Evolutionary conservation across 2,888 invertebrate species (phyloP), one percentile per base, ranked within the genome.

Genomic region (Cryptosula pallasiana): DNA sequence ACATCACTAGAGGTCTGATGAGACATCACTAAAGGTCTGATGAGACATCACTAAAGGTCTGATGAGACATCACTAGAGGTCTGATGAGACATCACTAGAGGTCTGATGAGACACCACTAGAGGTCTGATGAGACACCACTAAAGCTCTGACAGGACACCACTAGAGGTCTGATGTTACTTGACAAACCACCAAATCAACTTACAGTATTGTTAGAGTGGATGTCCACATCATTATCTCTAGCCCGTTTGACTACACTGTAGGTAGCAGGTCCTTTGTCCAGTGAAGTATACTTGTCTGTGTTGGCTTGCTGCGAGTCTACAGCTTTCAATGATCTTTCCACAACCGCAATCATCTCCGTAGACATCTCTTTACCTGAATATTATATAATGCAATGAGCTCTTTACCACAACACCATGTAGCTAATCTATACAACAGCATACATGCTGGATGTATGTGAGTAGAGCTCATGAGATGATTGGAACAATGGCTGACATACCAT

Each of bases 171-270:
- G n/a, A n/a, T n/a, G n/a, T n/a, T n/a, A n/a, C n/a, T n/a, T n/a
- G n/a, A n/a, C n/a, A n/a, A n/a, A n/a, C n/a, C n/a, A 13, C 45
- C 45, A 13, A 20, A 45, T 20, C 16, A 32, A 69, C 73, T 72
- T 74, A 85, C 85, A 79, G 81, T 82, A 78, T 83, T 82, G 78
- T 87, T 81, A 29, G 86, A 84, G 74, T 87, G 87, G 5, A 86
- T 78, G 1, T 84, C 84, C 79, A 82, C 79, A 76, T 87, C 87
- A 78, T 87, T 86, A 73, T 86, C 87, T 57, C 86, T 76, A n/a
- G 84, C 76, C 71, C 80, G 79, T 76, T 87, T 87, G 5, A 83
- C 86, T 16, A 86, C 86, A 34, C 87, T 86, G 78, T 84, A 87
- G 0, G 82, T 83, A 35, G 85, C 84, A 13, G 83, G 84, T 2